Evolutionary conservation across 2,797 vertebrate genomes (phyloP).

Genomic region (Esox masquinongy): DNA sequence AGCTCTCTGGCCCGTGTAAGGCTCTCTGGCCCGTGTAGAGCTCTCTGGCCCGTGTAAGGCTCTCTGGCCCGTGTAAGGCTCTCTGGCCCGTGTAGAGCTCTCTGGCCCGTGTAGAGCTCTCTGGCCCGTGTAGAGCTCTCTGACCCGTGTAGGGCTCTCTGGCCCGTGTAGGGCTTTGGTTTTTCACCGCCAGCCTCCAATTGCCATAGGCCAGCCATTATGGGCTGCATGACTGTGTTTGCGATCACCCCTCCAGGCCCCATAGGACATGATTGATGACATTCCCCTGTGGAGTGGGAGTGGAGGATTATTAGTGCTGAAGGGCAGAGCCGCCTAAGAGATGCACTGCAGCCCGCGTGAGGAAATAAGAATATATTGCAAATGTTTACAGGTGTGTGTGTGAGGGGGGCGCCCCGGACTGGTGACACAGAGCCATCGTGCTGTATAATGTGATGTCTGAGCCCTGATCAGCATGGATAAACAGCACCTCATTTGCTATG

Average conservation of each 20-base stretch:
- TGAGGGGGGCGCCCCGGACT: no score
- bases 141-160: no score
- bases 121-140: background rate
- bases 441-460: slow-evolving; percentile 6
- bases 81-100: background rate
- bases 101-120: background rate
- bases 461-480: slow-evolving; percentile 34
- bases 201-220: slow-evolving; percentile 34
- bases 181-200: background rate
- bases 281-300: slow-evolving; percentile 58
- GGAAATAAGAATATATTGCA: slow-evolving; percentile 70
- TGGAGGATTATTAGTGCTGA: slow-evolving; percentile 68
- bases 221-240: slow-evolving; percentile 31
- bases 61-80: no score
- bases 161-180: background rate
- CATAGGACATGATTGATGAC: slow-evolving; percentile 59
- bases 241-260: slow-evolving; percentile 31
- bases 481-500: slow-evolving; percentile 20
- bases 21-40: no score
- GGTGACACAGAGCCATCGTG: background rate
- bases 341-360: slow-evolving; percentile 48
- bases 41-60: no score
- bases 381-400: slow-evolving; percentile 58
- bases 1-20: no score
- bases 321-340: slow-evolving; percentile 52